Base-by-base conservation (phyloP, 2,888 invertebrate genomes). In the Lepetodrilus schrolli region DNA sequence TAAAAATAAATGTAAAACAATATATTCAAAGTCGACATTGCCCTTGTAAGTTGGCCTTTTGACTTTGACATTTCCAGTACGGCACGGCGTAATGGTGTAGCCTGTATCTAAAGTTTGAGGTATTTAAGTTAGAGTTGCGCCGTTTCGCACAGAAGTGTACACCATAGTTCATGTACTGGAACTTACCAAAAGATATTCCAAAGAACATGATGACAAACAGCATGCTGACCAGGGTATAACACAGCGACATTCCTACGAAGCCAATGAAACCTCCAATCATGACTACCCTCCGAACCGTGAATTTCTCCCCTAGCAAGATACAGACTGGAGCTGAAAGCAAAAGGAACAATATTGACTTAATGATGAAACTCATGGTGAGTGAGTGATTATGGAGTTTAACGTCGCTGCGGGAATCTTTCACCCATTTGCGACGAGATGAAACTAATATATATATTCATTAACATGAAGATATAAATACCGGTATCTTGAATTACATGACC, bases 231-330 rank as follows among this genome's bases (percentile, higher is more conserved):
- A 84, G 75, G 0, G 86, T 75, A 49, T 82, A 79, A 73, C 83
- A 79, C 10, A 86, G 17, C 1, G 80, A 50, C 10, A 86, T 75
- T 1, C 86, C 83, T 20, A 83, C 13, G 10, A 77, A 79, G 2
- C 83, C 86, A n/a, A 86, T 51, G 1, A 83, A 4, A 0, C 82
- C 84, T 10, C 85, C 84, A n/a, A 83, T 5, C 70, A 87, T 85
- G 2, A 86, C 83, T 10, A 86, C 83, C 43, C 66, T 49, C 17
- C 85, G 78, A 65, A 79, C 80, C 3, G 81, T 77, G 69, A 83
- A 84, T 68, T 77, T 75, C 70, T 86, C 83, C 5, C 83, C 85
- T 4, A 82, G 72, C 8, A 80, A 73, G 8, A 86, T 78, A 78
- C 80, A 81, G 1, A 84, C 50, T 0, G 86, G 87, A 10, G 86